Base-by-base conservation (phyloP, 2,113 vertebrate species). In the Aythya baeri region DNA sequence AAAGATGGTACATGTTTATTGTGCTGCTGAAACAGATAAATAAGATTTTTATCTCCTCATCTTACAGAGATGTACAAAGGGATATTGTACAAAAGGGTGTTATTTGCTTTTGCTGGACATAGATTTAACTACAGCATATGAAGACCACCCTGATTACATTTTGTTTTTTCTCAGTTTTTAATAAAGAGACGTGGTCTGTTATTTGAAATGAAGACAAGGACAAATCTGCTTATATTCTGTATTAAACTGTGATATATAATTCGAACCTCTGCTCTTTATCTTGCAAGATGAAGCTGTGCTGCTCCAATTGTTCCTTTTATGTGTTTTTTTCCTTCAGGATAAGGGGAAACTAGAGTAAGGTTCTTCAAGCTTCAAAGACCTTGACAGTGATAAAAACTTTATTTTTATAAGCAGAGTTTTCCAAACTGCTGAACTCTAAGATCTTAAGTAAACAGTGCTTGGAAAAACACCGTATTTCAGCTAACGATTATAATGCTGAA, bases 351-450 rank as follows among this genome's bases (percentile, higher is more conserved):
- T 20, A 8, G 9, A 65, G 11, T 62, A 13, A 68, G 44, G 91
- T 93, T 94, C 63, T 79, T 91, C n/a, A 57, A 86, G 52, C 13
- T 65, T 81, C 50, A 78, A 11, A 54, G 83, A 83, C 18, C 55
- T 65, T 76, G 55, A 72, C 86, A 92, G 43, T 81, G 38, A 49
- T 83, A 54, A 91, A 91, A 18, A 65, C 27, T 22, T 44, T n/a
- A 52, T 11, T 91, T 84, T 86, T 92, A 94, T 61, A 81, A 83
- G 26, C 26, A 52, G 44, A 86, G 14, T 68, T 93, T 82, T 89
- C 49, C 32, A 70, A 31, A 18, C 50, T 62, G 55, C 57, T 90
- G 34, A 90, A 44, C 67, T 88, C 34, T 75, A 68, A 26, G 29
- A 21, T 79, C 26, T 86, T 89, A 66, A 55, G 55, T 9, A 82